These are phyloP conservation scores for Acinonyx jubatus DNA, from an alignment of 2,113 vertebrate genomes.

Conservation along the genomic window DNA sequence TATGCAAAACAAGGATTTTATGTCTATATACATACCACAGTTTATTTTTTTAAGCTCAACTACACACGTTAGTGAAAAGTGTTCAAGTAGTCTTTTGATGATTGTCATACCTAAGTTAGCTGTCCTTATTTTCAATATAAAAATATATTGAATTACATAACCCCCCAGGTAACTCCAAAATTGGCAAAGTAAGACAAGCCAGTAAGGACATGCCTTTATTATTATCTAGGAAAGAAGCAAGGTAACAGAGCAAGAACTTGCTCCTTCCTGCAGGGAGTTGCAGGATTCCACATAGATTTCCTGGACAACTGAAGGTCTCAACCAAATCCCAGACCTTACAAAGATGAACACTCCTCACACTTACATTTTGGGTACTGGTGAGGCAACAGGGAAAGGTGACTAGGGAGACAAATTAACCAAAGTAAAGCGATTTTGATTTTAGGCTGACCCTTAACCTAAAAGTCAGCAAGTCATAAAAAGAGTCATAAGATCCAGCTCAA, in stretches of 20 bases:
- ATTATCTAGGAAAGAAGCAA: conserved; percentile 19
- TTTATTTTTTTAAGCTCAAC: neutral
- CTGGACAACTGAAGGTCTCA: neutral
- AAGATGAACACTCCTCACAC: neutral
- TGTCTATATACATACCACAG: neutral
- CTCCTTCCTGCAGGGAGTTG: neutral
- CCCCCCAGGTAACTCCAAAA: neutral
- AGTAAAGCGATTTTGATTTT: neutral
- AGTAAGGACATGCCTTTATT: neutral
- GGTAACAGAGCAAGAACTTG: neutral
- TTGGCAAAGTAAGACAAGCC: neutral
- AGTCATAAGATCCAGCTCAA: neutral
- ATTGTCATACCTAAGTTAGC: neutral
- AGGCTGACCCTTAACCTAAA: neutral
- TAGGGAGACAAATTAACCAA: neutral
- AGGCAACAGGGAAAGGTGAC: neutral
- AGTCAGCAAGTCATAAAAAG: neutral
- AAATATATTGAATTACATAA: neutral
- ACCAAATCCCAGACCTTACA: neutral
- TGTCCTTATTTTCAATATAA: neutral
- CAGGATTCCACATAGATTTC: neutral
- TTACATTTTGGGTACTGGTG: neutral
- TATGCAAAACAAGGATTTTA: neutral
- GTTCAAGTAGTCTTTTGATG: neutral
- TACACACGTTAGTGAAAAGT: neutral